Percentiles rank a stretch among this genome's conserved stretches.
phyloP scores from a whole-genome alignment of 2,113 vertebrate genomes.

The Tricholaema leucomelas region DNA sequence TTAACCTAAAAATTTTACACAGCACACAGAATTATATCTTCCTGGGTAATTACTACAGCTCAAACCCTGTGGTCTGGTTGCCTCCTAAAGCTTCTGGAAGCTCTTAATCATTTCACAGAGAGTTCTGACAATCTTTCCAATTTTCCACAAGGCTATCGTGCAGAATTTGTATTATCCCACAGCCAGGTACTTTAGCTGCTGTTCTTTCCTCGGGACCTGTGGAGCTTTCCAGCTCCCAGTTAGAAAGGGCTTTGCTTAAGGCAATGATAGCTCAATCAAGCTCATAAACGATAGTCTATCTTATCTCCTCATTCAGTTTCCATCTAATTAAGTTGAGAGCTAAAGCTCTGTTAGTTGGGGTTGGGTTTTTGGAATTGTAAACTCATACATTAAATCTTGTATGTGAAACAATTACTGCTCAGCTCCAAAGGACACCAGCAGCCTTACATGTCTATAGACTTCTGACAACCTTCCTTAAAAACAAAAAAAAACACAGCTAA shows the following conservation, averaged over 20 bases:
- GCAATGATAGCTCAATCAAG: background rate
- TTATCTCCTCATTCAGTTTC: background rate
- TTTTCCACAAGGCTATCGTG: background rate
- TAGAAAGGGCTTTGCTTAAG: conserved; percentile 8
- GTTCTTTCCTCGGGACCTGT: background rate
- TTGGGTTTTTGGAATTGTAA: background rate
- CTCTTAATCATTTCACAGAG: background rate
- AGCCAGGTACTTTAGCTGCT: background rate
- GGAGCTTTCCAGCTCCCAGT: conserved; percentile 1
- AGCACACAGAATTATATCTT: background rate
- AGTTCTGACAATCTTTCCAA: background rate
- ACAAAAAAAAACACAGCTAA: background rate
- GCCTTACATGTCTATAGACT: background rate
- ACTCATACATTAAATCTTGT: background rate
- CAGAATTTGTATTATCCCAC: background rate
- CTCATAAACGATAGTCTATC: background rate
- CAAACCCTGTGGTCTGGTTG: background rate
- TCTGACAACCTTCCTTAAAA: background rate
- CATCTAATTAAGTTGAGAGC: conserved; percentile 7
- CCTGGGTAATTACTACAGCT: background rate
- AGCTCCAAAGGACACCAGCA: background rate
- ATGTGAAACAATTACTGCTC: background rate
- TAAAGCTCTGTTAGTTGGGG: background rate
- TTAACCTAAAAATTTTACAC: background rate
- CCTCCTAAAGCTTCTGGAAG: background rate